Base-by-base conservation (phyloP, 2,888 invertebrate genomes). In the Tuta absoluta region DNA sequence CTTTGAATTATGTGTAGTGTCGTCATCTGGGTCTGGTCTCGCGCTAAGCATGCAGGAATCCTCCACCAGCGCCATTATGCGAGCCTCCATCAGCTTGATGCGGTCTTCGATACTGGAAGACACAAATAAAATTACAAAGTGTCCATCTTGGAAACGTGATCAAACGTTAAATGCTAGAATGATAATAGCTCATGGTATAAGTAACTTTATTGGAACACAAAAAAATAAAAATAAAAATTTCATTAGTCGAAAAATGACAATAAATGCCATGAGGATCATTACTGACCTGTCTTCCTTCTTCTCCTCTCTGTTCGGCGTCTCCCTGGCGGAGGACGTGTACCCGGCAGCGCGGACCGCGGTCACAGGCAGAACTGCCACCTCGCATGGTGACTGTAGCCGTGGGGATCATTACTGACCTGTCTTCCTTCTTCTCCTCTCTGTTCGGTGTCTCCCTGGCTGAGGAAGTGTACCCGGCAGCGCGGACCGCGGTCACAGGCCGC, bases 271-370 rank as follows among this genome's bases (percentile, higher is more conserved):
- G 3, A 2, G 28, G 3, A 28, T 28, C 28, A 28, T 28, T 28
- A 28, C 21, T 19, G 33, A 67, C 96, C 95, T 95, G 78, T 97
- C 96, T 81, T 97, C 96, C 74, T 94, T 94, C 77, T 94, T 95
- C 63, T 93, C 93, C 78, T 95, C 96, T 60, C 95, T 90, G 8
- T 94, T 93, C 70, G 96, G 95, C 74, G 96, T 94, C 66, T 98
- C 97, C 82, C 98, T 96, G 77, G 97, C 95, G 68, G 93, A 82
- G 1, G 98, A 97, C 4, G 97, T 97, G 84, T 98, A 99, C 0
- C 99, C 99, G 28, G 98, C 99, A 10, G 98, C 99, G 65, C 98
- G 93, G 48, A 99, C 97, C 1, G 99, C 99, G 3, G 99, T 99
- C 93, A 99, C 98, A 0, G 99, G 99, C 65, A 99, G 85, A 23